phyloP scores from a whole-genome alignment of 2,797 vertebrate species.

The Carapus acus region DNA sequence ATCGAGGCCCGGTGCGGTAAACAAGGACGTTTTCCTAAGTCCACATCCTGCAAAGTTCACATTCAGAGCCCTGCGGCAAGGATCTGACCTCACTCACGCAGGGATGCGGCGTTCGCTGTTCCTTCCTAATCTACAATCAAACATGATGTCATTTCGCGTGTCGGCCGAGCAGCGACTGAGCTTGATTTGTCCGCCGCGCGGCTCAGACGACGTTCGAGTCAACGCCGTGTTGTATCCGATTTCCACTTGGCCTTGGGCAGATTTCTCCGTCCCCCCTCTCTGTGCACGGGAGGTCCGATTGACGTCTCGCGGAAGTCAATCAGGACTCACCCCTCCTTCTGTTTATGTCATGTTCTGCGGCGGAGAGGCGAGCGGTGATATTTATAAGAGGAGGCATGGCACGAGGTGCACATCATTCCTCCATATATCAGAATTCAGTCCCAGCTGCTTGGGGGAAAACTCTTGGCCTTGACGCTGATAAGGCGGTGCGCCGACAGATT shows the following conservation, averaged over 20 bases:
- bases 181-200: slow-evolving; percentile 10
- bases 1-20: slow-evolving; percentile 4
- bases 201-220: slow-evolving; percentile 41
- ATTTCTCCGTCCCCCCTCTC: slow-evolving; percentile 38
- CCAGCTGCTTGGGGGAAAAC: slow-evolving; percentile 38
- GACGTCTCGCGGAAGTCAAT: slow-evolving; percentile 53
- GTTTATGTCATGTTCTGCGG: slow-evolving; percentile 56
- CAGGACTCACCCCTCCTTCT: slow-evolving; percentile 39
- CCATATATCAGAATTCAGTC: slow-evolving; percentile 30
- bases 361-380: slow-evolving; percentile 39
- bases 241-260: slow-evolving; percentile 53
- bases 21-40: slow-evolving; percentile 22
- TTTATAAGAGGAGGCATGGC: slow-evolving; percentile 51
- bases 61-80: slow-evolving; percentile 1
- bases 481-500: slow-evolving; percentile 38
- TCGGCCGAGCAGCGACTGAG: slow-evolving; percentile 30
- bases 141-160: slow-evolving; percentile 54
- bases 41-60: slow-evolving; percentile 22
- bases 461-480: slow-evolving; percentile 55
- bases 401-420: slow-evolving; percentile 49
- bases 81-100: slow-evolving; percentile 14
- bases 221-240: slow-evolving; percentile 43
- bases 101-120: neutral
- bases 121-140: slow-evolving; percentile 22
- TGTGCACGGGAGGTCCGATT: slow-evolving; percentile 53